Evolutionary conservation across 2,888 invertebrate genomes (phyloP).

Genomic region (Bombyx huttoni): DNA sequence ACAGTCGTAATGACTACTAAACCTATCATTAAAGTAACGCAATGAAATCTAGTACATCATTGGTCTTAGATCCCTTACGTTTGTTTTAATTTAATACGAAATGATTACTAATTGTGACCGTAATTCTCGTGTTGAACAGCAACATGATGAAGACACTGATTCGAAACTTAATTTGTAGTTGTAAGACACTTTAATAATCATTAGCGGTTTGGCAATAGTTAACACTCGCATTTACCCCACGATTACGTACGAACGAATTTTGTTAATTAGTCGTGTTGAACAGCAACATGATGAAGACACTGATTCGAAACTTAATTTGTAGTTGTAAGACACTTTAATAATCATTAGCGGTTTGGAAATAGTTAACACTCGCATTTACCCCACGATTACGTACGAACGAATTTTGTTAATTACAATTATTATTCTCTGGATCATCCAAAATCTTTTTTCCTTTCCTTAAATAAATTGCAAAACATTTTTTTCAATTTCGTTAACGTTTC

Average conservation of each 20-base stretch:
- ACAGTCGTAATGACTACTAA: not conserved
- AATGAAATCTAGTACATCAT: not conserved
- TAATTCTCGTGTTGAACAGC: not conserved
- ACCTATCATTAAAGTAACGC: not conserved
- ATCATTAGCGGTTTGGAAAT: not conserved
- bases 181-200: not conserved
- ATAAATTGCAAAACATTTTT: too few relatives aligned
- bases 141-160: not conserved
- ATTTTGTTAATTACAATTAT: too few relatives aligned
- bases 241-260: too few relatives aligned
- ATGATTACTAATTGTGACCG: not conserved
- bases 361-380: not conserved
- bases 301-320: slow-evolving; percentile 1
- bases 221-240: not conserved
- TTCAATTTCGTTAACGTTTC: too few relatives aligned
- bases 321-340: slow-evolving; percentile 1
- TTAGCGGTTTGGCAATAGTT: not conserved
- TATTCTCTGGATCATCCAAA: too few relatives aligned
- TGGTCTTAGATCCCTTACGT: not conserved
- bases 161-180: slow-evolving; percentile 3
- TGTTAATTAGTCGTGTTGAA: slow-evolving; percentile 1
- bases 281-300: not conserved
- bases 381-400: not conserved
- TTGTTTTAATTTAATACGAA: not conserved
- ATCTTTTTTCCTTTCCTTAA: too few relatives aligned